Base-by-base conservation (phyloP, 1,140 invertebrate species). In the Mya arenaria region DNA sequence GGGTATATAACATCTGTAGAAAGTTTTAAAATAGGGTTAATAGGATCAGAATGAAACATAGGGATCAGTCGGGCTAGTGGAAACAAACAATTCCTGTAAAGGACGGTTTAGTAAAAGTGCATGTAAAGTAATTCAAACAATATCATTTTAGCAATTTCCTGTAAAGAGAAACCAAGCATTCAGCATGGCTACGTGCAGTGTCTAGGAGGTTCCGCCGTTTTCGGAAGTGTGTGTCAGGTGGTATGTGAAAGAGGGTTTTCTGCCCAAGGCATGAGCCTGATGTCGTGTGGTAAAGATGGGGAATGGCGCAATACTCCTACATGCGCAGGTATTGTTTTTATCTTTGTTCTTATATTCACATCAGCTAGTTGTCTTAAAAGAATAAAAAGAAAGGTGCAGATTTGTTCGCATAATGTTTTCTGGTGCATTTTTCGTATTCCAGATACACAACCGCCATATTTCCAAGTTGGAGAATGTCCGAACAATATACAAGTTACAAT, bases 401-500 rank as follows among this genome's bases (percentile, higher is more conserved):
- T 52, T 4, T 1, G 17, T n/a, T n/a, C 48, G 8, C 25, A 52
- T 52, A 23, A 2, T 23, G 25, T 8, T 52, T 4, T n/a, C 19
- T 4, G 2, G 10, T 52, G 10, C 10, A 17, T n/a, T 10, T 5
- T 39, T 68, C 39, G n/a, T 68, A 19, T 74, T 30, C 19, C 25
- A 78, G 74, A 78, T 48, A 37, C 28, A 5, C 41, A 34, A 30
- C 60, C 74, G 1, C 74, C 74, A 1, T 4, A 41, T 19, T 55
- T 78, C 17, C 4, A 23, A 17, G 8, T 25, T 8, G 37, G 63
- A 3, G 32, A 68, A 60, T 78, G 74, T 55, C 74, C 74, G 4
- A 19, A 44, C 17, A 62, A 78, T 19, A 78, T 65, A 25, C 36
- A 65, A 2, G 58, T 78, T 52, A 32, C 39, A 44, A 78, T 78